A percentile compares a stretch with the other conserved stretches of the same genome.
Evolutionary conservation across 92 coral and sea anemone species (phyloP).

Genomic region (Pocillopora grandis): DNA sequence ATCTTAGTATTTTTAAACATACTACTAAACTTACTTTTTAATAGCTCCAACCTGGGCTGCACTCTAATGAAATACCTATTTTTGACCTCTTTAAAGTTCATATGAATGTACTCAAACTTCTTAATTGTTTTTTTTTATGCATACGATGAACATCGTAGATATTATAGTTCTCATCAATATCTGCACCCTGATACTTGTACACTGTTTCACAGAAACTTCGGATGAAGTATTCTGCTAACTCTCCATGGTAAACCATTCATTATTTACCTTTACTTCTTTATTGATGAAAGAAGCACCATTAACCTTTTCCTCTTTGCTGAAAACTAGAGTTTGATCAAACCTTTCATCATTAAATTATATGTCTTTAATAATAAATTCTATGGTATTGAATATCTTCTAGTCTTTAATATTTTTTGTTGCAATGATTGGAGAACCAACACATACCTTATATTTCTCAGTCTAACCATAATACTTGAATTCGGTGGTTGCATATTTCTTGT

Average conservation of each 20-base stretch:
- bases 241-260: constrained; percentile 4
- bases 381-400: background rate
- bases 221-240: constrained; percentile 11
- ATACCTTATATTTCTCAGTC: background rate
- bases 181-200: background rate
- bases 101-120: constrained; percentile 19
- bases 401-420: constrained; percentile 13
- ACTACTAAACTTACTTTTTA: background rate
- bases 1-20: constrained; percentile 25
- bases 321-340: too few relatives aligned
- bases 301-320: too few relatives aligned
- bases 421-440: constrained; percentile 15
- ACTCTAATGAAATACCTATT: constrained; percentile 6
- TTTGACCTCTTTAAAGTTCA: constrained; percentile 8
- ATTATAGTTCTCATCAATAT: constrained; percentile 20
- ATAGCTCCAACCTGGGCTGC: background rate
- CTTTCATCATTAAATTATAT: too few relatives aligned
- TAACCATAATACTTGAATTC: constrained; percentile 20
- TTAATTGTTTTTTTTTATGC: constrained; percentile 53
- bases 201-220: constrained; percentile 21
- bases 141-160: background rate
- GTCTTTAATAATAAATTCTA: constrained; percentile 24
- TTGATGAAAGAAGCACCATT: too few relatives aligned
- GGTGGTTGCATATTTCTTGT: constrained; percentile 6
- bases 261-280: constrained; percentile 1